Evolutionary conservation across 2,888 invertebrate species (phyloP).

Genomic region (Cotesia congregata): DNA sequence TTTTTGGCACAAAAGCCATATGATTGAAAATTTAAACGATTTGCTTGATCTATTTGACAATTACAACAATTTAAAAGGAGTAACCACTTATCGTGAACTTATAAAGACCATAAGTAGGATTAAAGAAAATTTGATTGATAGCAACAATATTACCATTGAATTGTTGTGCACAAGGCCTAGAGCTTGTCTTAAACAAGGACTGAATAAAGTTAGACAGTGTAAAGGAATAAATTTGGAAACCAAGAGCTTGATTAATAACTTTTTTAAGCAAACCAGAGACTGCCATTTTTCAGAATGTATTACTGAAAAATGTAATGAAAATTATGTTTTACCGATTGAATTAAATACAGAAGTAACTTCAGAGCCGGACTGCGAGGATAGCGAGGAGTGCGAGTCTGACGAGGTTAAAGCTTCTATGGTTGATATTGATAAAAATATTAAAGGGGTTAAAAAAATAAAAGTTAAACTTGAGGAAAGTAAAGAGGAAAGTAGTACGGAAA

Average conservation of each 20-base stretch:
- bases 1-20: not conserved
- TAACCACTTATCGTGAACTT: not conserved
- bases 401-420: no score
- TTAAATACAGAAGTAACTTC: not conserved
- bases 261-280: not conserved
- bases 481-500: no score
- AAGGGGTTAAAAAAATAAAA: no score
- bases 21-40: not conserved
- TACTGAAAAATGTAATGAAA: not conserved
- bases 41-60: not conserved
- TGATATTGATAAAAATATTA: no score
- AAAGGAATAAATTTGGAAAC: not conserved
- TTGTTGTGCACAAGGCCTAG: not conserved
- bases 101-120: not conserved
- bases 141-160: not conserved
- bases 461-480: no score
- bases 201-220: not conserved
- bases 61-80: not conserved
- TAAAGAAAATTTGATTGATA: not conserved
- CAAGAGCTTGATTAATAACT: not conserved
- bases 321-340: not conserved
- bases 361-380: not conserved
- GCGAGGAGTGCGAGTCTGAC: no score
- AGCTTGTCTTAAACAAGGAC: not conserved
- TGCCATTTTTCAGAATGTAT: not conserved